Base-by-base conservation (phyloP, 1,140 invertebrate species). In the Diorhabda sublineata region DNA sequence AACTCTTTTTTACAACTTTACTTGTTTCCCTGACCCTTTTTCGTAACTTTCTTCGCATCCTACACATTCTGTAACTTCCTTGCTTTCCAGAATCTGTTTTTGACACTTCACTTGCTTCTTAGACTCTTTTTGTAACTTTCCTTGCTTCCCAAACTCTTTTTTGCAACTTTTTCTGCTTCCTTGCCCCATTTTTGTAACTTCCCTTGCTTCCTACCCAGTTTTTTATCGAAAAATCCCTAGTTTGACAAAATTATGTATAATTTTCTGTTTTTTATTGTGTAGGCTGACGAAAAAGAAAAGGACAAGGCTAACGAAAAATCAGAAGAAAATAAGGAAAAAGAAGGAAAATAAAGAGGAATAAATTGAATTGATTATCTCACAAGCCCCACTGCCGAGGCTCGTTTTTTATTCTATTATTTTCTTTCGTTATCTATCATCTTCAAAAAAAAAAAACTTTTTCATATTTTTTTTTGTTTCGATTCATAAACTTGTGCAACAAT, bases 261-360 rank as follows among this genome's bases (percentile, higher is more conserved):
- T 52, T 52, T 3, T 52, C n/a, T 3, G 6, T 52, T 68, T 66
- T 65, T 63, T 56, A 44, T 45, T 52, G 77, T 78, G 4, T 69
- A 85, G 84, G 83, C 82, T 75, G 85, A 89, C 69, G 86, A 90
- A 71, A 88, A 89, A 78, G 89, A 90, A 73, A 87, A 88, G 76
- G 83, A 85, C 61, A 82, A 86, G 5, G 88, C 90, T 75, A 89
- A 89, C 75, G 86, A 87, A 73, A 86, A 87, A 74, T 83, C 85
- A 58, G 89, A 90, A 72, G 87, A 91, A 77, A 90, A 90, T 76
- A 89, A 89, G 80, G 89, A 91, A 70, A 89, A 90, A 76, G 90
- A 92, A 75, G 81, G 80, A 66, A 85, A 86, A 83, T 86, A 84
- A 85, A 77, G 57, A 71, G 66, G 58, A 26, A 1, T 26, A 26